Evolutionary conservation across 2,797 vertebrate species (phyloP).

Genomic region (Oreochromis mossambicus): DNA sequence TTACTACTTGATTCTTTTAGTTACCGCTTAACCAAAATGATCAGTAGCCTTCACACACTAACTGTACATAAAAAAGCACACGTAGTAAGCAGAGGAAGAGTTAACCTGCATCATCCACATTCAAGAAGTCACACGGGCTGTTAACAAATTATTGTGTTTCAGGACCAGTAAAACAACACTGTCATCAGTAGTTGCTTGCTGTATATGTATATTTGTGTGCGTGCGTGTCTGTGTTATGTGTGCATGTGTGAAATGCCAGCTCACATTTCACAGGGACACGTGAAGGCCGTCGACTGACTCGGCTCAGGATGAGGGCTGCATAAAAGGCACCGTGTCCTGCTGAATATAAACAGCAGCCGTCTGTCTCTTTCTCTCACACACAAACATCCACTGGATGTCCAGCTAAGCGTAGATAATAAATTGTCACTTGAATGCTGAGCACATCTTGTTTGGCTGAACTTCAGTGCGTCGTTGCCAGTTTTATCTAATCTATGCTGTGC

Average conservation of each 20-base stretch:
- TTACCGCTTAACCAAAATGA: neutral
- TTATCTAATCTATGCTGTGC: slow-evolving; percentile 38
- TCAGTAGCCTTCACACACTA: neutral
- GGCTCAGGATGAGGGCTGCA: neutral
- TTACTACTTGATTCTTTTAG: neutral
- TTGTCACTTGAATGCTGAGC: neutral
- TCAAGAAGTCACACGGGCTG: slow-evolving; percentile 37
- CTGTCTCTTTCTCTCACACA: neutral
- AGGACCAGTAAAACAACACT: neutral
- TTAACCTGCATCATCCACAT: slow-evolving; percentile 1
- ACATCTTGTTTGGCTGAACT: slow-evolving; percentile 5
- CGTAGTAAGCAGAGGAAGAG: neutral
- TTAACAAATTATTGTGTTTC: slow-evolving; percentile 11
- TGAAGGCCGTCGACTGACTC: neutral
- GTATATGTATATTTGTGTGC: neutral
- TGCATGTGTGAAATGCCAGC: neutral
- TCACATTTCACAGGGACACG: slow-evolving; percentile 37
- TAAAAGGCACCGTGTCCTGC: neutral
- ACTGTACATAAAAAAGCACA: neutral
- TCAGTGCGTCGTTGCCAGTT: neutral
- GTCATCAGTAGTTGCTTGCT: slow-evolving; percentile 36
- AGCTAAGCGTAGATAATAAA: neutral
- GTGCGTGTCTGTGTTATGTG: neutral
- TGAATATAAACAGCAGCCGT: neutral
- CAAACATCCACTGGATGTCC: neutral